Conservation (phyloP, 2,113 vertebrate species). For the Columba janthina region DNA sequence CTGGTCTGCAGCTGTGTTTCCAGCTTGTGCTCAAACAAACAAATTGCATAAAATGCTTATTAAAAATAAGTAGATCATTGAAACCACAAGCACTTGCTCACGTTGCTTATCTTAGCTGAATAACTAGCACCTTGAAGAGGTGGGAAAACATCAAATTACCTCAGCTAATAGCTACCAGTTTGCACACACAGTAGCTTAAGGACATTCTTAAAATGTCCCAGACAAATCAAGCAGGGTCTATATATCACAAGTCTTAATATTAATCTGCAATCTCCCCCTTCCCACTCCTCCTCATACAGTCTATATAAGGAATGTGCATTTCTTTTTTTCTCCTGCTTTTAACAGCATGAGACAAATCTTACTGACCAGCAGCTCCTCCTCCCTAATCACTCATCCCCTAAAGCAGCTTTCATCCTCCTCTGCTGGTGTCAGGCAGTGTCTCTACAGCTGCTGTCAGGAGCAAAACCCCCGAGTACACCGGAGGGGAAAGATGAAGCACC, state of each 20-base stretch:
- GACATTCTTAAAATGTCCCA: neutral
- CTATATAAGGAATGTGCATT: neutral
- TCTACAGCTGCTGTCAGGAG: neutral
- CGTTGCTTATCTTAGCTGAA: neutral
- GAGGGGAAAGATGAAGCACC: neutral
- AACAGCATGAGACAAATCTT: neutral
- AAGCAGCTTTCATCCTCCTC: neutral
- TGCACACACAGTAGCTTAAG: neutral
- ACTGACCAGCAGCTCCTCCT: neutral
- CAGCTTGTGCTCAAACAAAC: neutral
- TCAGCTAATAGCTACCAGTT: neutral
- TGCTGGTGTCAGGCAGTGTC: neutral
- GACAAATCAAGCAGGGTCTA: neutral
- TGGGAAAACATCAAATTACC: neutral
- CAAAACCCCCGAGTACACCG: neutral
- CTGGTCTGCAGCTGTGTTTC: neutral
- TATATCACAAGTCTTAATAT: neutral
- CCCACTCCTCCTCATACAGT: neutral
- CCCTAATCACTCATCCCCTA: neutral
- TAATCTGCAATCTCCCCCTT: neutral
- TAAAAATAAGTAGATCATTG: neutral
- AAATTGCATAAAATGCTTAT: neutral
- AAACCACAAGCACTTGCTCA: neutral
- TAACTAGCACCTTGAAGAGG: neutral
- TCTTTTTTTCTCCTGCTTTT: neutral